A percentile compares a stretch with the other conserved stretches of the same genome.
These are phyloP conservation scores for Spisula subtruncata DNA, from an alignment of 2,888 invertebrate genomes.

Conservation along the genomic window DNA sequence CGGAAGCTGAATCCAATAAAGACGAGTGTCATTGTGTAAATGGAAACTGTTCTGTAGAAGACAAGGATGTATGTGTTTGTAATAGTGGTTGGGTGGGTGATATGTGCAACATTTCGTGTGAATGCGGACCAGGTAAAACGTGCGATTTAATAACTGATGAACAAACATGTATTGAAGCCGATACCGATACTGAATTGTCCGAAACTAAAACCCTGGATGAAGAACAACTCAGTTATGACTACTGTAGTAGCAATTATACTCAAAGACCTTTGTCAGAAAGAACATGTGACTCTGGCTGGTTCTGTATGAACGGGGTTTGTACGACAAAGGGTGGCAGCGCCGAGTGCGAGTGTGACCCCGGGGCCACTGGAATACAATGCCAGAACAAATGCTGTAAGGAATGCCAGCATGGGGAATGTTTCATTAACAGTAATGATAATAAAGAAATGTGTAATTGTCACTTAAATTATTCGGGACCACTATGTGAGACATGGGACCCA, in stretches of 20 bases:
- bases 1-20: too few relatives aligned
- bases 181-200: not conserved
- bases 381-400: constrained; percentile 44
- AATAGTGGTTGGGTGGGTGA: constrained; percentile 21
- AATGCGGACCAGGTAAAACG: not conserved
- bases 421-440: not conserved
- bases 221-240: constrained; percentile 21
- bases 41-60: constrained; percentile 24
- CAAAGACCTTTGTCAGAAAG: constrained; percentile 30
- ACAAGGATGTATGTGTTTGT: constrained; percentile 1
- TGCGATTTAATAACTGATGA: not conserved
- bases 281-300: constrained; percentile 36
- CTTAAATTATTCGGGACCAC: constrained; percentile 32
- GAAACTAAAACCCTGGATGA: not conserved
- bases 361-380: constrained; percentile 41
- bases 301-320: constrained; percentile 51
- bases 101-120: constrained; percentile 22
- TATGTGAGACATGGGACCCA: constrained; percentile 27
- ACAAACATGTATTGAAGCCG: not conserved
- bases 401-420: constrained; percentile 48
- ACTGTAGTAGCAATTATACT: constrained; percentile 41
- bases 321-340: not conserved
- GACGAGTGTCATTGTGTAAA: constrained; percentile 24
- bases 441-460: constrained; percentile 40
- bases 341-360: constrained; percentile 48